Evolutionary conservation across 2,113 vertebrate species (phyloP).

Genomic region (Phoenicopterus ruber): DNA sequence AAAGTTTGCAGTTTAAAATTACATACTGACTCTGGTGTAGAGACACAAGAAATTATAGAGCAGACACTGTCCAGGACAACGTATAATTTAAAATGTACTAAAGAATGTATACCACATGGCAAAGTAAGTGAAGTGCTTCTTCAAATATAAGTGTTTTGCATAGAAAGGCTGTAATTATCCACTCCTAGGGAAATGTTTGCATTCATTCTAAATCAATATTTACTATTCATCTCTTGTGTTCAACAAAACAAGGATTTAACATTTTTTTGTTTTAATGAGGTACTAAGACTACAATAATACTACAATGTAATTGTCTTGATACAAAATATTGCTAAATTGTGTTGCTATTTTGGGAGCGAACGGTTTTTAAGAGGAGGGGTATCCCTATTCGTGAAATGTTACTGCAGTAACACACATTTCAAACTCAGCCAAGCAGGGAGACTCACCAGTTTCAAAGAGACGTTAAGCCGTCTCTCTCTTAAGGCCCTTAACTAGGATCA

Average conservation of each 20-base stretch:
- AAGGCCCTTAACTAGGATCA: constrained; percentile 75
- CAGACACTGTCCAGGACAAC: constrained; percentile 90
- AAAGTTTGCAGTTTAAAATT: constrained; percentile 88
- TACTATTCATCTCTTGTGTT: constrained; percentile 84
- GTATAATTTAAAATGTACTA: constrained; percentile 90
- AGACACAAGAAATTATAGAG: constrained; percentile 92
- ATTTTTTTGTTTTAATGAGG: constrained; percentile 82
- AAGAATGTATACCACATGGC: constrained; percentile 87
- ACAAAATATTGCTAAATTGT: constrained; percentile 77
- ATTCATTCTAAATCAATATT: constrained; percentile 90
- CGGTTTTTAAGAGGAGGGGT: constrained; percentile 64
- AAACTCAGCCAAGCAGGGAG: constrained; percentile 74
- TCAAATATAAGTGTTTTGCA: constrained; percentile 83
- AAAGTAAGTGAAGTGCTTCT: constrained; percentile 86
- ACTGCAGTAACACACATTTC: constrained; percentile 68
- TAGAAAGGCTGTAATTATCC: constrained; percentile 88
- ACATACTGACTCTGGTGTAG: constrained; percentile 87
- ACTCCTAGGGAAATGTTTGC: constrained; percentile 89
- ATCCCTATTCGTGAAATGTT: constrained; percentile 73
- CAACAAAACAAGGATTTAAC: constrained; percentile 83
- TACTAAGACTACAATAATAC: constrained; percentile 79
- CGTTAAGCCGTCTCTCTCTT: constrained; percentile 57
- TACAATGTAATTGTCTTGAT: constrained; percentile 78
- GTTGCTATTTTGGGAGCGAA: constrained; percentile 72
- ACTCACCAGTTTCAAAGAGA: constrained; percentile 64